Evolutionary conservation across 1,140 invertebrate species (phyloP).

Genomic region (Heliothis virescens): DNA sequence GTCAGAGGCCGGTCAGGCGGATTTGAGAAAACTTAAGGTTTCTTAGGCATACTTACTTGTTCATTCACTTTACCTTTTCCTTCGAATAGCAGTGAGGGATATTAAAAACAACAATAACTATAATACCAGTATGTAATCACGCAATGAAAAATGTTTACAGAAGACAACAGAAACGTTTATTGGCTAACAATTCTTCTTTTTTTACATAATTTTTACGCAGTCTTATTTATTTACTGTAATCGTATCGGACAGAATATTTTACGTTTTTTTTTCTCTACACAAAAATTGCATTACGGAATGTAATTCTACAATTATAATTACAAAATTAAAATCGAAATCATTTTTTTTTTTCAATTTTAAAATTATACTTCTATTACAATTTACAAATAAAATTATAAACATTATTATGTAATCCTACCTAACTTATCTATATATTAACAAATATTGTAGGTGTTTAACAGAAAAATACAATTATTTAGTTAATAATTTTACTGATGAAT

Average conservation of each 20-base stretch:
- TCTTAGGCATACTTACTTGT: not conserved
- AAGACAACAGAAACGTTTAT: constrained; percentile 44
- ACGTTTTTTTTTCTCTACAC: constrained; percentile 41
- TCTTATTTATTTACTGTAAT: constrained; percentile 50
- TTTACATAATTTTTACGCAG: constrained; percentile 56
- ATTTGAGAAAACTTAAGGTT: too few relatives aligned
- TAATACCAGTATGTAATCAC: constrained; percentile 48
- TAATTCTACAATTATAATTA: constrained; percentile 32
- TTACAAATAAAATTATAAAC: constrained; percentile 44
- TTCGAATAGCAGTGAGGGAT: not conserved
- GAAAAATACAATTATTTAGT: constrained; percentile 12
- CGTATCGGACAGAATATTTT: constrained; percentile 45
- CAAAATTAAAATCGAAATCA: constrained; percentile 47
- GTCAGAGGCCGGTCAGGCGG: too few relatives aligned
- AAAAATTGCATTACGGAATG: constrained; percentile 48
- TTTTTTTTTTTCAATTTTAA: constrained; percentile 9
- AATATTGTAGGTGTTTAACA: constrained; percentile 27
- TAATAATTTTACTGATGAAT: constrained; percentile 8
- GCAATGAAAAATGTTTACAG: constrained; percentile 47
- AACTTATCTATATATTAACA: constrained; percentile 39
- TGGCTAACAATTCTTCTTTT: constrained; percentile 42
- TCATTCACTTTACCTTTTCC: not conserved
- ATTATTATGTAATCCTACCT: constrained; percentile 46
- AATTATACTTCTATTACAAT: constrained; percentile 39
- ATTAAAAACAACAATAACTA: constrained; percentile 21